Base-by-base conservation (phyloP, 2,113 vertebrate genomes). In the Shinisaurus crocodilurus region DNA sequence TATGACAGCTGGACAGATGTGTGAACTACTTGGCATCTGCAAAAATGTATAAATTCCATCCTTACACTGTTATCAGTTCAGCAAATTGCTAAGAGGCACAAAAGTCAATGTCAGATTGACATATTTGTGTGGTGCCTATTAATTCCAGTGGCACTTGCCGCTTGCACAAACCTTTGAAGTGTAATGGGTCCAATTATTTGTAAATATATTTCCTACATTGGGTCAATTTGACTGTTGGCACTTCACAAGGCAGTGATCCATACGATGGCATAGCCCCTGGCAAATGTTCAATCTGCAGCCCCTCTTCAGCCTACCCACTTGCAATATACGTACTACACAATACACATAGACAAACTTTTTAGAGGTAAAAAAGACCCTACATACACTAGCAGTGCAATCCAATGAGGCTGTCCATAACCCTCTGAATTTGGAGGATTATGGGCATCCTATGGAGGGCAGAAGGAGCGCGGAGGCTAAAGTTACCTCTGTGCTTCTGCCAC, bases 1-100 rank as follows among this genome's bases (percentile, higher is more conserved):
- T n/a, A 0, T 69, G 27, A 34, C 37, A 79, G 29, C 63, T 92
- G 54, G 50, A 76, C 89, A 65, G 72, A 15, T 83, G 18, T 85
- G 27, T 3, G 75, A 87, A 27, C 18, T 76, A 3, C 80, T 90
- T 92, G 54, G 48, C 84, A 76, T 89, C 77, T 65, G 29, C 0
- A 84, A 45, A 67, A 0, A 5, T 82, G 74, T 81, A 40, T 40
- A 86, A 91, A 89, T 82, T 76, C 15, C 82, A 89, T n/a, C 80
- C 12, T 69, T 83, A 37, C 0, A 9, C 84, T 3, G 82, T 18
- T 79, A 34, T 81, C n/a, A 3, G 72, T 5, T 40, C 70, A n/a
- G 87, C 87, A 37, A 82, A 37, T 54, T 1, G 89, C n/a, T 13
- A 63, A 45, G 1, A 9, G 67, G 16, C 6, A 54, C n/a, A 1